These are phyloP conservation scores for Heliconius hortense DNA, from an alignment of 2,888 invertebrate genomes.

Conservation along the genomic window DNA sequence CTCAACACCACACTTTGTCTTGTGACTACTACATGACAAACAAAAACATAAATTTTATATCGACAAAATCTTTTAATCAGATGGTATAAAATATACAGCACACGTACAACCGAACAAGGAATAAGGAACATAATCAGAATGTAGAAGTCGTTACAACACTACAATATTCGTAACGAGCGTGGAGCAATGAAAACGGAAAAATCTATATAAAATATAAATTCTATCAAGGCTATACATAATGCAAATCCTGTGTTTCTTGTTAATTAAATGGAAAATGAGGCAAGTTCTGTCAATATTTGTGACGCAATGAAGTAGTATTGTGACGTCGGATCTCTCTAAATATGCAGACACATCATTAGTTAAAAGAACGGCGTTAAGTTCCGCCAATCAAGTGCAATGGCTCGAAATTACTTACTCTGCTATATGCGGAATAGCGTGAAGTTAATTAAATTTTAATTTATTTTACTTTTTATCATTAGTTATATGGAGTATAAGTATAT, in stretches of 20 bases:
- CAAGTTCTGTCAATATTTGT: constrained; percentile 10
- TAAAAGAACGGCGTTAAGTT: not conserved
- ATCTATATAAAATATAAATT: not conserved
- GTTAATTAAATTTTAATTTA: no score
- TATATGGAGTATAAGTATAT: no score
- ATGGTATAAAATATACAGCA: not conserved
- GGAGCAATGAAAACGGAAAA: constrained; percentile 21
- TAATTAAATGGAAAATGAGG: constrained; percentile 28
- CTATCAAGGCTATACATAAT: not conserved
- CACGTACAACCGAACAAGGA: constrained; percentile 15
- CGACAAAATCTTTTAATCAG: not conserved
- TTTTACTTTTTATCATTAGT: no score
- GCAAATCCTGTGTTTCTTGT: constrained; percentile 6
- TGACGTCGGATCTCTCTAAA: constrained; percentile 10
- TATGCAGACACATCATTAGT: not conserved
- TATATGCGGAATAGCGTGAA: no score
- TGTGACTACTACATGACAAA: not conserved
- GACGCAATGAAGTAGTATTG: not conserved
- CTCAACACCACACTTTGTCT: not conserved
- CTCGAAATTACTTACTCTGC: no score
- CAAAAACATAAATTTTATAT: not conserved
- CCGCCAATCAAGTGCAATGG: not conserved
- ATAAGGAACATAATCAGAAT: constrained; percentile 22
- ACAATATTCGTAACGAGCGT: constrained; percentile 10
- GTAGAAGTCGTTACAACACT: constrained; percentile 18